Percentiles rank a stretch among this genome's conserved stretches.
phyloP scores from a whole-genome alignment of 2,797 vertebrate genomes.

The Uromys caudimaculatus region DNA sequence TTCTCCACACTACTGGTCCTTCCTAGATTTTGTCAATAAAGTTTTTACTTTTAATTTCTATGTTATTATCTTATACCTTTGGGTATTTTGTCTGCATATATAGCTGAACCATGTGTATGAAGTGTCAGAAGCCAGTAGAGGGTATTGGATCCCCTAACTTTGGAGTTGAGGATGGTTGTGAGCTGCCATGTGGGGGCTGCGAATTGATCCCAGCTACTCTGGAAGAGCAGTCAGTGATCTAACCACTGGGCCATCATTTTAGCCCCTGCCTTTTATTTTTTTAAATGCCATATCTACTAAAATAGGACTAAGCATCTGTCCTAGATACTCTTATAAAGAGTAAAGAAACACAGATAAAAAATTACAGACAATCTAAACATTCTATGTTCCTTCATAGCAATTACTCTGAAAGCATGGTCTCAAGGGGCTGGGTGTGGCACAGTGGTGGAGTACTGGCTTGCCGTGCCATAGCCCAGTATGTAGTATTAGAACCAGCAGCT shows the following conservation, averaged over 20 bases:
- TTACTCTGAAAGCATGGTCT: not conserved
- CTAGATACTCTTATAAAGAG: not conserved
- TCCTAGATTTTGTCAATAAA: not conserved
- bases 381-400: not conserved
- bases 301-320: not conserved
- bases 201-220: not conserved
- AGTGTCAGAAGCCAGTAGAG: not conserved
- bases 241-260: not conserved
- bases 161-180: not conserved
- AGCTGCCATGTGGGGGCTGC: not conserved
- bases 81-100: not conserved
- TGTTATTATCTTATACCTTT: not conserved
- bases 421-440: too few relatives aligned
- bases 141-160: not conserved
- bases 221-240: not conserved
- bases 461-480: not conserved
- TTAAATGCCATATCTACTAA: not conserved
- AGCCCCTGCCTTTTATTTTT: not conserved
- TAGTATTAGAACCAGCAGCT: not conserved
- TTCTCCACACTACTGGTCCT: not conserved
- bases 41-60: not conserved
- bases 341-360: slow-evolving; percentile 5
- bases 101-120: not conserved
- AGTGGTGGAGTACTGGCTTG: not conserved
- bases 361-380: not conserved